Conservation (phyloP, 2,888 invertebrate species). For the Phrixothrix hirtus region DNA sequence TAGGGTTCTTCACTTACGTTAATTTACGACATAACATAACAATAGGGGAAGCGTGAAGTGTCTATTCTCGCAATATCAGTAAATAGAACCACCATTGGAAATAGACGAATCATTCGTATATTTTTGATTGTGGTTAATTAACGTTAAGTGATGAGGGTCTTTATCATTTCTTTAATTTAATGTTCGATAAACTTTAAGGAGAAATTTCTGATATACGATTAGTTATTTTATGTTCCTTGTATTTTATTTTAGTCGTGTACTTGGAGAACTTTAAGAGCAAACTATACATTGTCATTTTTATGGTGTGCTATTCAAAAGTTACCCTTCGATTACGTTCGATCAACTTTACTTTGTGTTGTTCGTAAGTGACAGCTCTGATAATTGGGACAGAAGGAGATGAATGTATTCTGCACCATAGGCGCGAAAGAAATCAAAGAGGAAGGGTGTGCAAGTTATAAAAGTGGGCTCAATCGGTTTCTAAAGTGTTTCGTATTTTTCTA, state of each 20-base stretch:
- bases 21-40: slow-evolving; percentile 19
- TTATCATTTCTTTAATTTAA: slow-evolving; percentile 15
- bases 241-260: slow-evolving; percentile 17
- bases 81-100: slow-evolving; percentile 24
- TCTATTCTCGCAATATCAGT: background rate
- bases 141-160: slow-evolving; percentile 27
- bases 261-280: slow-evolving; percentile 14
- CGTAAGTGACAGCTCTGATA: slow-evolving; percentile 48
- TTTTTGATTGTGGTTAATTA: slow-evolving; percentile 27
- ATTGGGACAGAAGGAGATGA: slow-evolving; percentile 44
- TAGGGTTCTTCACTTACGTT: slow-evolving; percentile 14
- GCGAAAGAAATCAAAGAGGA: slow-evolving; percentile 21
- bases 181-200: background rate
- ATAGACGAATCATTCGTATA: slow-evolving; percentile 20
- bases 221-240: background rate
- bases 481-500: slow-evolving; percentile 31
- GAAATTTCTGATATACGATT: background rate
- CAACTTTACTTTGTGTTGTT: slow-evolving; percentile 43
- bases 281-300: slow-evolving; percentile 27
- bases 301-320: slow-evolving; percentile 34
- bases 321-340: slow-evolving; percentile 37
- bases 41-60: slow-evolving; percentile 25
- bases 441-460: slow-evolving; percentile 21
- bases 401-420: slow-evolving; percentile 14
- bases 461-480: slow-evolving; percentile 30